Conservation (phyloP, 2,113 vertebrate genomes). For the Paramisgurnus dabryanus region DNA sequence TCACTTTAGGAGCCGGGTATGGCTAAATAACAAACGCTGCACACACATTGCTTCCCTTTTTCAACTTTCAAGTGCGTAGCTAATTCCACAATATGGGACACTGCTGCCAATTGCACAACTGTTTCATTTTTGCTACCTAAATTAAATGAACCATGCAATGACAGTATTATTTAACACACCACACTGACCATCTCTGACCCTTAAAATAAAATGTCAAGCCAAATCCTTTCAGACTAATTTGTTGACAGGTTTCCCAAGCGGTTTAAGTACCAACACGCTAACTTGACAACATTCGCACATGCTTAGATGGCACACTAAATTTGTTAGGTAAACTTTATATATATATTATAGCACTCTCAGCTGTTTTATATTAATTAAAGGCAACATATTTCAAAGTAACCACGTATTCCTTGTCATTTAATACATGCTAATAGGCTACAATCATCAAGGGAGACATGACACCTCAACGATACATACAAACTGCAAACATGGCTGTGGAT, state of each 20-base stretch:
- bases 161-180: neutral
- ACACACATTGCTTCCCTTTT: constrained; percentile 7
- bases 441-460: neutral
- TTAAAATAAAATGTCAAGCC: constrained; percentile 31
- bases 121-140: neutral
- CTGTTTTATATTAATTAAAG: neutral
- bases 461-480: neutral
- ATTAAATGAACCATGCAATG: neutral
- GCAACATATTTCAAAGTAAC: neutral
- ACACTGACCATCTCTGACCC: neutral
- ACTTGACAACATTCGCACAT: neutral
- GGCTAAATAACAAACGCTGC: neutral
- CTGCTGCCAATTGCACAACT: neutral
- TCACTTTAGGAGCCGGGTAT: neutral
- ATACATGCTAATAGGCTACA: constrained; percentile 9
- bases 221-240: constrained; percentile 37
- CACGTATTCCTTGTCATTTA: neutral
- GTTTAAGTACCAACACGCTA: constrained; percentile 31
- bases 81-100: constrained; percentile 20
- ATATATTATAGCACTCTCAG: neutral
- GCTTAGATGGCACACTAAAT: neutral
- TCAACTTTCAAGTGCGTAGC: constrained; percentile 22
- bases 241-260: constrained; percentile 30
- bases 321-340: neutral
- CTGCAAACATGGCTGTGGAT: neutral